Evolutionary conservation across 2,113 vertebrate species (phyloP).

Genomic region (Atrichornis clamosus): DNA sequence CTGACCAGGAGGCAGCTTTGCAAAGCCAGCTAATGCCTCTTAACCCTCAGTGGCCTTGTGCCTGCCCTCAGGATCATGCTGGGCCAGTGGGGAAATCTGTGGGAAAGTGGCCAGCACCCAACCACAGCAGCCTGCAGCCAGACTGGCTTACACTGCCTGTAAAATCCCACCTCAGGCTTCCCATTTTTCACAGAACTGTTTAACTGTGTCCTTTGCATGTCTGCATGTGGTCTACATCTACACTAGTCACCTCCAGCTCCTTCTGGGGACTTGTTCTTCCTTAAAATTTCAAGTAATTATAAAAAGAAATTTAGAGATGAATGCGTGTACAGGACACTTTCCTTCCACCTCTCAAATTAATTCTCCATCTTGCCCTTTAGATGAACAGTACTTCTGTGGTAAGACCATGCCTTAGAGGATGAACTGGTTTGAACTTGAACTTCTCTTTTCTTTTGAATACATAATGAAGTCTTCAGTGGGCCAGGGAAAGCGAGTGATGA

Average conservation of each 20-base stretch:
- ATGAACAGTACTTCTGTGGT: neutral
- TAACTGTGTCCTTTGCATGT: neutral
- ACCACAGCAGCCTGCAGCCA: neutral
- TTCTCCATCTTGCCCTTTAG: neutral
- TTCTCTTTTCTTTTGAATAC: neutral
- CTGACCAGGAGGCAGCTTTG: neutral
- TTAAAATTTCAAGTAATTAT: neutral
- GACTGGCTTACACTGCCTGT: neutral
- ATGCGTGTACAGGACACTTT: neutral
- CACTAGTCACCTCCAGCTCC: neutral
- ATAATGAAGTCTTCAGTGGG: neutral
- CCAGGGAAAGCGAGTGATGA: neutral
- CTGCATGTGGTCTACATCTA: neutral
- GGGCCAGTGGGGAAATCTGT: neutral
- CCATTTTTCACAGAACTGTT: neutral
- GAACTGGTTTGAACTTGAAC: neutral
- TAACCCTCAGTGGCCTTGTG: neutral
- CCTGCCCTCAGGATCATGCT: neutral
- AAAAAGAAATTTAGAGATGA: neutral
- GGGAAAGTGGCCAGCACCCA: neutral
- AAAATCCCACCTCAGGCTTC: neutral
- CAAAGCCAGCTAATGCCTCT: neutral
- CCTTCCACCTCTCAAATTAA: neutral
- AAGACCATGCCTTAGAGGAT: neutral
- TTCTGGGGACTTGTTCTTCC: neutral